Percentiles rank a stretch among this genome's conserved stretches.
Evolutionary conservation across 2,797 vertebrate species (phyloP).

Genomic region (Rhabdophis nuchalis): DNA sequence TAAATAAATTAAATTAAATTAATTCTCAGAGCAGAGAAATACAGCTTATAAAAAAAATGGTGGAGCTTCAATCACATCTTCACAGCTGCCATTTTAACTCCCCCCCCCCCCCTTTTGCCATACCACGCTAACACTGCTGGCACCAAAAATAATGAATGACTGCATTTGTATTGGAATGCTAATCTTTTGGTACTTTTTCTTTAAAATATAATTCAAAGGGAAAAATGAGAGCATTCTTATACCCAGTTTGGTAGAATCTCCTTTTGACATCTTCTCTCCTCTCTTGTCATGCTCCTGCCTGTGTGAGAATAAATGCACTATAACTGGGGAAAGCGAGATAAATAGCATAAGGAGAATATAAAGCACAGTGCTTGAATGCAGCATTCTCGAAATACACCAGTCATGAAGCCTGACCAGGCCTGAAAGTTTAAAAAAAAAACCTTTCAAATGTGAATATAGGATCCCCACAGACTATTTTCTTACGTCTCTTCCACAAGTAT

Average conservation of each 20-base stretch:
- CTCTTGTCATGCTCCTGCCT: slow-evolving; percentile 57
- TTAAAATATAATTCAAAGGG: slow-evolving; percentile 49
- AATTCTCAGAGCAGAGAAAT: neutral
- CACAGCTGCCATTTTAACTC: neutral
- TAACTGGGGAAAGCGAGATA: slow-evolving; percentile 66
- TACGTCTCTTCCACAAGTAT: slow-evolving; percentile 49
- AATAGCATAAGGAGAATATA: slow-evolving; percentile 59
- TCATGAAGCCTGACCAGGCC: slow-evolving; percentile 57
- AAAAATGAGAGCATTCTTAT: slow-evolving; percentile 37
- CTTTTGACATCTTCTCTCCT: slow-evolving; percentile 54
- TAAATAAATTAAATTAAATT: no score
- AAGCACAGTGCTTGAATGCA: slow-evolving; percentile 42
- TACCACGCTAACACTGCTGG: neutral
- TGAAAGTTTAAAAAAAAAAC: slow-evolving; percentile 55
- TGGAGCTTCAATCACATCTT: neutral
- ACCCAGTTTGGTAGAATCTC: slow-evolving; percentile 52
- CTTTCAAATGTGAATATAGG: slow-evolving; percentile 51
- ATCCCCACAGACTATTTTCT: slow-evolving; percentile 58
- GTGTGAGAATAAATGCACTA: slow-evolving; percentile 54
- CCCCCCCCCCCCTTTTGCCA: neutral
- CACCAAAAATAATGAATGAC: slow-evolving; percentile 45
- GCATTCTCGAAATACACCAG: slow-evolving; percentile 47
- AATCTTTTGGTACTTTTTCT: slow-evolving; percentile 47
- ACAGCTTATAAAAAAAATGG: neutral
- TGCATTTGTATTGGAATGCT: slow-evolving; percentile 44